Evolutionary conservation across 2,888 invertebrate species (phyloP).

Genomic region (Bruchidius siliquastri): DNA sequence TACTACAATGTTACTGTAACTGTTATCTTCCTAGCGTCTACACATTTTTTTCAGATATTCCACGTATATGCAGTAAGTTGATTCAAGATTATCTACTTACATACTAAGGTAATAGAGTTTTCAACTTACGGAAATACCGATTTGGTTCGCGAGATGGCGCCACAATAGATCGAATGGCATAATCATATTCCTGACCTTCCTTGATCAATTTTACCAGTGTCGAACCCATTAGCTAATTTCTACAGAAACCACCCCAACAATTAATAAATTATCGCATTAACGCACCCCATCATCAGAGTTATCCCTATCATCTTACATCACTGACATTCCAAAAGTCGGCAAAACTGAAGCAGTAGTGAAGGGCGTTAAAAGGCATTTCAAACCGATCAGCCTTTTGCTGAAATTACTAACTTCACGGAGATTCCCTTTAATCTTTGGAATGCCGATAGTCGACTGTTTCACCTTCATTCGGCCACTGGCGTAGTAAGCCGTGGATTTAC

Average conservation of each 20-base stretch:
- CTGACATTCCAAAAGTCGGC: slow-evolving; percentile 14
- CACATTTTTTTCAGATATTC: too few species aligned
- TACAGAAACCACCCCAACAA: background rate
- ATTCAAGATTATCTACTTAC: too few species aligned
- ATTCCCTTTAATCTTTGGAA: slow-evolving; percentile 40
- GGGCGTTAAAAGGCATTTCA: slow-evolving; percentile 22
- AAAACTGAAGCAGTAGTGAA: slow-evolving; percentile 12
- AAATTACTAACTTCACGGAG: slow-evolving; percentile 38
- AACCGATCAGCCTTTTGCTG: slow-evolving; percentile 39
- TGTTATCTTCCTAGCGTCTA: too few species aligned
- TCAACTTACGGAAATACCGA: too few species aligned
- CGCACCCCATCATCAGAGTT: background rate
- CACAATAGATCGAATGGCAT: background rate
- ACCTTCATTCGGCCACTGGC: background rate
- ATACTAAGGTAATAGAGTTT: too few species aligned
- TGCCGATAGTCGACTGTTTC: background rate
- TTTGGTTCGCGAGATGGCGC: background rate
- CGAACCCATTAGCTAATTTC: background rate
- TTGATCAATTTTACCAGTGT: background rate
- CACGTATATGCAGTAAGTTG: too few species aligned
- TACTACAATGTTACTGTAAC: too few species aligned
- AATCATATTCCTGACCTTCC: background rate
- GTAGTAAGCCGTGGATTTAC: background rate
- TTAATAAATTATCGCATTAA: background rate
- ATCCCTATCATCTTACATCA: background rate